phyloP scores from a whole-genome alignment of 2,113 vertebrate species.

The Phasianus colchicus region DNA sequence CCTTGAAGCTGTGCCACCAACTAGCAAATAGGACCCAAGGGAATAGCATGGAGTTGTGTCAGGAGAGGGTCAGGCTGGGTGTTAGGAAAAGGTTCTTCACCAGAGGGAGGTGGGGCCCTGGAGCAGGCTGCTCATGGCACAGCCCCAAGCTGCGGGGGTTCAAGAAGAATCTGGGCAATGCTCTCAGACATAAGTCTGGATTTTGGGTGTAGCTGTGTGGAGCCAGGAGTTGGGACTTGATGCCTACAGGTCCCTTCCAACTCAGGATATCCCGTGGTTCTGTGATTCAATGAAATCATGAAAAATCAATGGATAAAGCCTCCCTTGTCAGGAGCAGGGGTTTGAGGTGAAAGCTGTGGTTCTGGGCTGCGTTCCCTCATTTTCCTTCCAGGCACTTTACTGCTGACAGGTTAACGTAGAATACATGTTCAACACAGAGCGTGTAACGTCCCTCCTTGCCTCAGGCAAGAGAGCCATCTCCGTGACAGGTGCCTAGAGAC shows the following conservation, averaged over 20 bases:
- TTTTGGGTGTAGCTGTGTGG: background rate
- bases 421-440: background rate
- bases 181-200: background rate
- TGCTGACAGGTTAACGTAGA: background rate
- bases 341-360: rapidly evolving
- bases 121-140: no score
- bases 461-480: background rate
- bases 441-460: background rate
- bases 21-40: background rate
- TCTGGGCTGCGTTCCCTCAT: background rate
- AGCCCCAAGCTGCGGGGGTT: background rate
- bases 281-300: background rate
- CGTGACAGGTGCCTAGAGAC: rapidly evolving
- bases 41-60: no score
- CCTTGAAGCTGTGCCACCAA: background rate
- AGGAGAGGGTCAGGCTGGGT: no score
- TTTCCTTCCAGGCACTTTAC: background rate
- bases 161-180: background rate
- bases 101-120: no score
- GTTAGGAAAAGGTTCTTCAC: no score
- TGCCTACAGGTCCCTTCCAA: no score
- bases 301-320: background rate
- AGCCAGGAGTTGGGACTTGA: no score
- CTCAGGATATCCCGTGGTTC: no score
- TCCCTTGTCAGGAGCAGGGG: background rate